Evolutionary conservation across 2,113 vertebrate species (phyloP), one percentile per base, ranked within the genome.

Genomic region (Oreochromis niloticus): DNA sequence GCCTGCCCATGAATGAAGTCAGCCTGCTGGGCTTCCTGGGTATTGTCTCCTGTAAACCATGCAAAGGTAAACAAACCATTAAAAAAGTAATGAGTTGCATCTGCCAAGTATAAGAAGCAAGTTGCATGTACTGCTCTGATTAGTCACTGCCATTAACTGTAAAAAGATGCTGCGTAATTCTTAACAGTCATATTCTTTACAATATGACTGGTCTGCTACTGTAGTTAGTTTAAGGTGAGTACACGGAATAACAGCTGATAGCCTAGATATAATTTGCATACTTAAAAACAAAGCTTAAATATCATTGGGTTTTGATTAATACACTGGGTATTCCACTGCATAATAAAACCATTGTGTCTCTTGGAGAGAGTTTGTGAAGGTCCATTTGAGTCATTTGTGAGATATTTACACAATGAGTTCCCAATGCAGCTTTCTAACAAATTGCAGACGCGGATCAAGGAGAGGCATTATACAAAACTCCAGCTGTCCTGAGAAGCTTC

Each of bases 21-120:
- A 98, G 97, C 96, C 96, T 99, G 80, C 95, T 99, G 93, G 97
- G 98, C 61, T 97, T 99, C 94, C 94, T 99, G 87, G 98, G 98
- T 66, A 97, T 99, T 1, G 97, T 99, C 50, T 97, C 96, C 89
- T 99, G 98, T 91, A 97, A 98, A 84, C 98, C 98, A 8, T 99
- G 98, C 96, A 98, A 97, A 99, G 98, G 98, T 99, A 96, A 96
- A 94, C 83, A 95, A 30, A 81, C 41, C 89, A 12, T 71, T 71
- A 30, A 34, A 66, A 50, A 39, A 16, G 12, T 5, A 27, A 54
- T 50, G 34, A 10, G 12, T 10, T 81, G 8, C 86, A 71, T 39
- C 34, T 71, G 17, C n/a, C 27, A 80, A 75, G 46, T 14, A 71
- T 19, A 71, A 52, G 48, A 13, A 63, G 52, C 81, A 19, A 7